A percentile compares a stretch with the other conserved stretches of the same genome.
Evolutionary conservation across 2,888 invertebrate species (phyloP).

Genomic region (Sinodicranocentrus sp.): DNA sequence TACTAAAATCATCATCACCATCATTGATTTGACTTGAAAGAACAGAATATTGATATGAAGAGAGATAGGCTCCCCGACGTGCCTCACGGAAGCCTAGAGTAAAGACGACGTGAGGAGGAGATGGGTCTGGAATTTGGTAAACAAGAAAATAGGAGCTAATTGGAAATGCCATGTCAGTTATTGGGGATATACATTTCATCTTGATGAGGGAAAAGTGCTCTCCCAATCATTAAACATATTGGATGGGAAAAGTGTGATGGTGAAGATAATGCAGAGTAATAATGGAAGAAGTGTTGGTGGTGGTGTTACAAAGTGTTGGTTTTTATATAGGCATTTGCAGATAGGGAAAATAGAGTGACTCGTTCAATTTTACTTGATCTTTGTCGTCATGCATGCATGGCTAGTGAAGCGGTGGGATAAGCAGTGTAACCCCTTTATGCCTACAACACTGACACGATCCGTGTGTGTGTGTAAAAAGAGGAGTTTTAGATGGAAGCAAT

Average conservation of each 20-base stretch:
- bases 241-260: slow-evolving; percentile 26
- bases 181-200: slow-evolving; percentile 53
- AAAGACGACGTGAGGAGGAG: neutral
- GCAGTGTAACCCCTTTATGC: too few species aligned
- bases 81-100: neutral
- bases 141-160: slow-evolving; percentile 68
- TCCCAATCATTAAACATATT: slow-evolving; percentile 51
- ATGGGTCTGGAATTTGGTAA: slow-evolving; percentile 55
- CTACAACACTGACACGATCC: neutral
- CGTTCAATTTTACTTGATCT: slow-evolving; percentile 56
- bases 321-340: slow-evolving; percentile 21
- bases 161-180: slow-evolving; percentile 67
- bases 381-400: slow-evolving; percentile 45
- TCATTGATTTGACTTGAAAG: too few species aligned
- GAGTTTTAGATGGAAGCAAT: slow-evolving; percentile 7
- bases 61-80: too few species aligned
- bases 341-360: slow-evolving; percentile 24
- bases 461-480: neutral
- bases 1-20: slow-evolving; percentile 34
- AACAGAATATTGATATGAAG: too few species aligned
- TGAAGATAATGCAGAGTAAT: neutral
- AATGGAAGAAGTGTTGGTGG: too few species aligned
- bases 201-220: slow-evolving; percentile 57
- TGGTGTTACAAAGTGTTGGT: neutral
- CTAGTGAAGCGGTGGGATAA: neutral